Evolutionary conservation across 1,140 invertebrate species (phyloP), one percentile per base, ranked within the genome.

Genomic region (Mesaphorura yosii): DNA sequence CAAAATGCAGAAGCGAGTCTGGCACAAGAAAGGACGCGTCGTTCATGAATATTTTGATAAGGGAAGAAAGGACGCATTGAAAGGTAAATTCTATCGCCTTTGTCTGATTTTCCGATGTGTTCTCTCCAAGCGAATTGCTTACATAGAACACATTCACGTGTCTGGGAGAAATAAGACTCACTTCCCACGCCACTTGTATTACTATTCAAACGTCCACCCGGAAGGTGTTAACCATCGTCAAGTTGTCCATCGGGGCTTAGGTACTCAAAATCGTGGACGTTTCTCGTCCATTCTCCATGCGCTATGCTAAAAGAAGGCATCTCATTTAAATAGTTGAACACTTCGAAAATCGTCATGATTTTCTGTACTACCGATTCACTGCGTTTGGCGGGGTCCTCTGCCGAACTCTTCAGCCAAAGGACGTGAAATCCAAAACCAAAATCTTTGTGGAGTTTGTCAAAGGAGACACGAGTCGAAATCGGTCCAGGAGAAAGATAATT

Each of bases 301-400:
- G n/a, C n/a, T n/a, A n/a, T n/a, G n/a, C n/a, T n/a, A n/a, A n/a
- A n/a, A n/a, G n/a, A n/a, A n/a, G n/a, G n/a, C n/a, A n/a, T n/a
- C n/a, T n/a, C n/a, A n/a, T n/a, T n/a, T n/a, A n/a, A n/a, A 73
- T 85, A 56, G 75, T 71, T 7, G 82, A 85, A 64, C 66, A 79
- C 52, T 87, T 78, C 58, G 67, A 72, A 5, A 67, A 78, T 34
- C 72, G 83, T 25, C 70, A 77, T 28, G 83, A 85, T 65, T 74
- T 74, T 50, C 67, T 79, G 2, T 73, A 70, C 55, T 74, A 74
- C 60, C 70, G 73, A 66, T 69, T 72, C 50, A 64, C 68, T 14
- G 58, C 63, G 12, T 74, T 70, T 66, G 67, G 68, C 7, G 55
- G 48, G n/a, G 37, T 59, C 14, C 23, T 62, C 5, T 62, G 60